Base-by-base conservation (phyloP, 2,797 vertebrate genomes). In the Crocodylus rhombifer region DNA sequence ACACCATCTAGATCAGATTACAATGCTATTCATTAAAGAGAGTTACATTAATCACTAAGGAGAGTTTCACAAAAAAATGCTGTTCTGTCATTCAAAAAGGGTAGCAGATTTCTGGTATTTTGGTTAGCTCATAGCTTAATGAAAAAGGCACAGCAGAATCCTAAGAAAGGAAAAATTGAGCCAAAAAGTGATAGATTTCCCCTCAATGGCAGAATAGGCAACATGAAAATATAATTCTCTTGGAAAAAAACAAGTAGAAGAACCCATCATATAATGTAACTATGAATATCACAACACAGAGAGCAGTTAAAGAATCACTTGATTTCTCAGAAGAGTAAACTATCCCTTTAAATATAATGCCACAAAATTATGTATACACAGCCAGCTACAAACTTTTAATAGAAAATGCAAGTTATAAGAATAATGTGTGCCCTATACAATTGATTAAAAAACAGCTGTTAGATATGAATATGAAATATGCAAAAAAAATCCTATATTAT, bases 241-340 rank as follows among this genome's bases (percentile, higher is more conserved):
- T 73, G 25, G 14, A 11, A 14, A 16, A 64, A 91, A 90, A 84
- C 18, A 91, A 86, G 89, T 63, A 0, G 65, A 88, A 95, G 88
- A 13, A 88, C 57, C 74, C 1, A 9, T 5, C 15, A 71, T 17
- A 8, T 79, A 51, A 28, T 42, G 33, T 81, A 77, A 77, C 11
- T 28, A 80, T 30, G 77, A 95, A 82, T 56, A 94, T 65, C 69
- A 77, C 65, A 62, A 51, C 75, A 86, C 28, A 21, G 6, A 86
- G 51, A 61, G 26, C 65, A 30, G 58, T 20, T 36, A 36, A 83
- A 60, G 61, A 80, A n/a, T 88, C 85, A 21, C 58, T 65, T 90
- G 87, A 82, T 87, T 51, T 13, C 76, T 86, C 77, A 62, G 60
- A 84, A 90, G 67, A 96, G 69, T 21, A 84, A 93, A 58, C 12